Evolutionary conservation across 2,888 invertebrate genomes (phyloP), one percentile per base, ranked within the genome.

Genomic region (Anthophora plumipes): DNA sequence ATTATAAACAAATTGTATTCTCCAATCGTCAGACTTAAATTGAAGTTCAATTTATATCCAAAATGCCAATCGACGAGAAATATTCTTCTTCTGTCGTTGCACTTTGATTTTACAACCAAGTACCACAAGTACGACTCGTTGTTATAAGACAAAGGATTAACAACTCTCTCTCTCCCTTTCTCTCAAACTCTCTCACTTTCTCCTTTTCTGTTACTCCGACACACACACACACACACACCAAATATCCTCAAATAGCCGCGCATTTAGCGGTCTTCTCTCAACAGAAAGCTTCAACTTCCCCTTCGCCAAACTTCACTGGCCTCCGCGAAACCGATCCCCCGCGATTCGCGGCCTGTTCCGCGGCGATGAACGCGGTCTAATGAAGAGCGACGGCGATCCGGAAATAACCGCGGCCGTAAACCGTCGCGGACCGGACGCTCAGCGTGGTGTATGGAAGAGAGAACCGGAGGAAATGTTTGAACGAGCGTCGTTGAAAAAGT

Each of bases 321-420:
- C 12, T 46, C 46, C 6, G 46, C 17, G 14, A 14, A n/a, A n/a
- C 4, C n/a, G 12, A n/a, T 25, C 50, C 39, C 11, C 7, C 17
- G 46, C 61, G 39, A 70, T 52, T 70, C 54, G 59, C 52, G 39
- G n/a, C 39, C 52, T 39, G 11, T 69, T 41, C 41, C 4, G 50
- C 50, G 14, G 12, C 6, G 57, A 22, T 25, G 14, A 73, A 57
- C 46, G 48, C 41, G 59, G 6, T 12, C 20, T 77, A 77, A 84
- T 61, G 63, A 79, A 61, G 61, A 37, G 57, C 55, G 66, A 74
- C 54, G 75, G 60, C 81, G 88, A 89, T 89, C 88, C 88, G 89
- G 90, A 90, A 90, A 90, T 90, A 90, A 87, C 88, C 75, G 57
- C 60, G 67, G 78, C 14, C 76, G 84, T 85, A 88, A 89, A 89